Percentiles rank a stretch among this genome's conserved stretches.
Evolutionary conservation across 2,888 invertebrate genomes (phyloP).

Genomic region (Barypeithes pellucidus): DNA sequence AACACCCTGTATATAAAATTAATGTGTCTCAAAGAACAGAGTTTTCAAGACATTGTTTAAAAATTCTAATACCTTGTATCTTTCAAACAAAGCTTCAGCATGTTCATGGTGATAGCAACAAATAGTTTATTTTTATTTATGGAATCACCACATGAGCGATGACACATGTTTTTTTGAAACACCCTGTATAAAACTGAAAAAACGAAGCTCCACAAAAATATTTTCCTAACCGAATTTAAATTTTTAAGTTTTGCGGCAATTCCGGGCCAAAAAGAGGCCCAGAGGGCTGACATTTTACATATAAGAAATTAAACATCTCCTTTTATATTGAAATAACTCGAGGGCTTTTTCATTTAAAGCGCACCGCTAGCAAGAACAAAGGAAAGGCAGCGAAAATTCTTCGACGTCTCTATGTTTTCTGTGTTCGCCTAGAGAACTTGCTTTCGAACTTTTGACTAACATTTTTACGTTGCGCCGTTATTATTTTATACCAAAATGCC

Average conservation of each 20-base stretch:
- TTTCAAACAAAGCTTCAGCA: too few species aligned
- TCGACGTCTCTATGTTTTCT: constrained; percentile 38
- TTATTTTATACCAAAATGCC: too few species aligned
- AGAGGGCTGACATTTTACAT: constrained; percentile 45
- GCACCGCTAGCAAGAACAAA: constrained; percentile 47
- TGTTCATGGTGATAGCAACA: too few species aligned
- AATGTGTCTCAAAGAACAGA: too few species aligned
- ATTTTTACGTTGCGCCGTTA: constrained; percentile 24
- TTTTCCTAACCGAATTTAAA: not conserved
- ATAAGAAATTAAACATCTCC: constrained; percentile 54
- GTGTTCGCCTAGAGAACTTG: constrained; percentile 35
- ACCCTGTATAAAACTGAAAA: too few species aligned
- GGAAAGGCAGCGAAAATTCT: constrained; percentile 38
- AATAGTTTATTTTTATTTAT: too few species aligned
- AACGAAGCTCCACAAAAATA: too few species aligned
- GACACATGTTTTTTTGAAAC: too few species aligned
- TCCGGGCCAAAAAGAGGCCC: constrained; percentile 8
- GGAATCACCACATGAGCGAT: too few species aligned
- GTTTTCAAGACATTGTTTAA: too few species aligned
- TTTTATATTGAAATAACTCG: constrained; percentile 55
- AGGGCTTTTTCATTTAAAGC: constrained; percentile 53
- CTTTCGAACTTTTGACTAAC: constrained; percentile 31
- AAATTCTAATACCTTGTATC: too few species aligned
- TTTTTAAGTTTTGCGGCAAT: constrained; percentile 11
- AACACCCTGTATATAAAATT: too few species aligned